Evolutionary conservation across 2,888 invertebrate species (phyloP).

Genomic region (Oligia fasciuncula): DNA sequence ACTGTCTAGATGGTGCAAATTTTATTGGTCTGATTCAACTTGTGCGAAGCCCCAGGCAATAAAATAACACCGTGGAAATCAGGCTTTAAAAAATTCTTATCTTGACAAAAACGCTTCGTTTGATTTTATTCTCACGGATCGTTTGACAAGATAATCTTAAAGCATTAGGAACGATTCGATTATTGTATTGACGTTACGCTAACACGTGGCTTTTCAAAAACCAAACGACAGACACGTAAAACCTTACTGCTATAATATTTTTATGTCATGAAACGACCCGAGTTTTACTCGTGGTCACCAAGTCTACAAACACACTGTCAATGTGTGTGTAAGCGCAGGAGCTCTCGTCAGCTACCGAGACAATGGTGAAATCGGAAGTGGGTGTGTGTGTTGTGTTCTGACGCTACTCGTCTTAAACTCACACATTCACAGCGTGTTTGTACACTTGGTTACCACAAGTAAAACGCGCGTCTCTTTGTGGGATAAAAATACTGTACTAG

Average conservation of each 20-base stretch:
- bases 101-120: constrained; percentile 8
- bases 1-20: background rate
- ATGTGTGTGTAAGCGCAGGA: too few relatives aligned
- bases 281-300: too few relatives aligned
- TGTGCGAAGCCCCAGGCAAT: background rate
- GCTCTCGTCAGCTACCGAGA: background rate
- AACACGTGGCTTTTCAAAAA: constrained; percentile 3
- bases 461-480: background rate
- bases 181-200: background rate
- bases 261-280: too few relatives aligned
- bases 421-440: background rate
- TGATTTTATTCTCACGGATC: constrained; percentile 35
- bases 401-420: background rate
- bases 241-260: background rate
- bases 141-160: constrained; percentile 4
- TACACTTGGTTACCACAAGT: background rate
- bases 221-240: background rate
- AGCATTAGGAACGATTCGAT: constrained; percentile 9
- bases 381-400: background rate
- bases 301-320: too few relatives aligned
- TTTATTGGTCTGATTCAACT: background rate
- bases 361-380: background rate
- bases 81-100: background rate
- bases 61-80: background rate
- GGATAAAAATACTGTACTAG: background rate